Conservation (phyloP, 1,140 invertebrate species). For the Aphelenchoides avenae region DNA sequence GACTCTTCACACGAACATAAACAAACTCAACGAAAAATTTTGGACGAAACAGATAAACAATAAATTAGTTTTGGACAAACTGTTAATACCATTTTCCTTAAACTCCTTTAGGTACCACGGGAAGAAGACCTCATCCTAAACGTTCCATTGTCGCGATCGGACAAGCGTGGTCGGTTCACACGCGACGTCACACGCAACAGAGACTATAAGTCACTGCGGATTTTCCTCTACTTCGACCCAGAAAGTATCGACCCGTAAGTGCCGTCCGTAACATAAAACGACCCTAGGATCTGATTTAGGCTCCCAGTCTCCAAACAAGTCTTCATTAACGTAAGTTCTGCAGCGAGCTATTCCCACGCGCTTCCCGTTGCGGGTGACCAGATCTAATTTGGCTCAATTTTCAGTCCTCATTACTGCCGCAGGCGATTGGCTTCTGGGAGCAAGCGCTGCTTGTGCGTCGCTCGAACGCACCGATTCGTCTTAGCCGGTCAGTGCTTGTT, state of each 20-base stretch:
- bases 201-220: conserved; percentile 18
- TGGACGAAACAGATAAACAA: not conserved
- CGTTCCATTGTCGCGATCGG: conserved; percentile 10
- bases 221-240: conserved; percentile 28
- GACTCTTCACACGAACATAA: too few species aligned
- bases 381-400: conserved; percentile 9
- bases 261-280: conserved; percentile 1
- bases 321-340: conserved; percentile 27
- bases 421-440: conserved; percentile 30
- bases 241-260: conserved; percentile 25
- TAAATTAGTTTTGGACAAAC: not conserved
- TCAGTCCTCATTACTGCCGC: conserved; percentile 27
- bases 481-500: conserved; percentile 20
- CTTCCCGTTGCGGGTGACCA: too few species aligned
- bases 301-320: conserved; percentile 19
- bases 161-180: conserved; percentile 3
- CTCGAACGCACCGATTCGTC: conserved; percentile 25
- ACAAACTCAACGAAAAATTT: not conserved
- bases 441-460: conserved; percentile 29
- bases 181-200: conserved; percentile 10
- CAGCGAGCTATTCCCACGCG: not conserved
- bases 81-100: conserved; percentile 1
- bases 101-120: conserved; percentile 6
- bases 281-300: conserved; percentile 2
- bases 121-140: conserved; percentile 8